These are phyloP conservation scores for Eulemur coronatus DNA, from an alignment of 2,797 vertebrate species.

Conservation along the genomic window DNA sequence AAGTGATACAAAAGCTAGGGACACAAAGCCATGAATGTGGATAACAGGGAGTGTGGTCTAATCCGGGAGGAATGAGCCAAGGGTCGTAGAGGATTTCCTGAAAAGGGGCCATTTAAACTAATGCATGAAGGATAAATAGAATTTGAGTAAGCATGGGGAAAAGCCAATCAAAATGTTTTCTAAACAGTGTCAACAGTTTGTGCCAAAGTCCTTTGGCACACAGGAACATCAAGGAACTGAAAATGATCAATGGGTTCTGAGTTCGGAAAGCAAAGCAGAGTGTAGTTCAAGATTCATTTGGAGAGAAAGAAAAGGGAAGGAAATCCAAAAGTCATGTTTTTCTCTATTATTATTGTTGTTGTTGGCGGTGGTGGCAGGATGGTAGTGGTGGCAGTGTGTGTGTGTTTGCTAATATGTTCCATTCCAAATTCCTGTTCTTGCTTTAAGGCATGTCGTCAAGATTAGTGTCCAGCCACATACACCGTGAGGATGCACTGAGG, in stretches of 20 bases:
- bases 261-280: neutral
- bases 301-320: neutral
- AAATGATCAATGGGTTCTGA: neutral
- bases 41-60: neutral
- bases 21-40: neutral
- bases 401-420: neutral
- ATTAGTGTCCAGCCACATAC: neutral
- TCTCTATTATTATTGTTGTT: neutral
- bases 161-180: neutral
- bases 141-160: neutral
- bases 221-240: neutral
- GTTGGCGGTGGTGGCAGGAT: neutral
- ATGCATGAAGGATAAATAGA: neutral
- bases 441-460: neutral
- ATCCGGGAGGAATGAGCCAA: neutral
- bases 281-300: neutral
- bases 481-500: neutral
- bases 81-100: neutral
- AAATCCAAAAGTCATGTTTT: neutral
- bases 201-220: constrained; percentile 11
- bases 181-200: neutral
- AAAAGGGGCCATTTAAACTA: neutral
- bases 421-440: neutral
- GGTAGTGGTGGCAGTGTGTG: no score
- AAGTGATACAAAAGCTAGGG: neutral